These are phyloP conservation scores for Epizoanthus illoricatus DNA, from an alignment of 92 coral and sea anemone species.

Conservation along the genomic window DNA sequence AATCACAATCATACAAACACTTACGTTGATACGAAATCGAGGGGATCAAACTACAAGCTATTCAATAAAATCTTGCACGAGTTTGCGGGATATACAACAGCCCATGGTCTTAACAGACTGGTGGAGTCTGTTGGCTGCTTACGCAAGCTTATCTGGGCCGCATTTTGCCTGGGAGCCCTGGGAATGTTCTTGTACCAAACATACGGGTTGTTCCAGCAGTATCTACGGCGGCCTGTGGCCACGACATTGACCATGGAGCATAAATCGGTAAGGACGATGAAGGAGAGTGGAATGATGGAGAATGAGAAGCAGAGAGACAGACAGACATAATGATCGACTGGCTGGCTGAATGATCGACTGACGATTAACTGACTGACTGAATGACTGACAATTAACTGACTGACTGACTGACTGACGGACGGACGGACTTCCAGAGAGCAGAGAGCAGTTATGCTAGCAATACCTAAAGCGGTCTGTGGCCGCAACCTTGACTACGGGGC, in stretches of 20 bases:
- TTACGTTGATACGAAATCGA: neutral
- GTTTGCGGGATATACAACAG: neutral
- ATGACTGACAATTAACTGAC: too few relatives aligned
- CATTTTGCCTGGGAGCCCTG: constrained; percentile 34
- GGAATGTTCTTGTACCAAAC: constrained; percentile 34
- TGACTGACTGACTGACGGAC: too few relatives aligned
- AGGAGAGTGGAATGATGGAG: neutral
- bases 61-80: neutral
- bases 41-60: neutral
- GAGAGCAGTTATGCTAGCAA: too few relatives aligned
- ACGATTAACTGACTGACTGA: too few relatives aligned
- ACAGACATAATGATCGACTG: too few relatives aligned
- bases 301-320: too few relatives aligned
- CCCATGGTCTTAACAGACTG: constrained; percentile 28
- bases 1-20: neutral
- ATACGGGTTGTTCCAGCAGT: constrained; percentile 19
- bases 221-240: constrained; percentile 19
- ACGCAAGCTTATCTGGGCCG: constrained; percentile 38
- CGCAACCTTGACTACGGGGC: too few relatives aligned
- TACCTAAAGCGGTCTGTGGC: too few relatives aligned
- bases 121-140: constrained; percentile 1
- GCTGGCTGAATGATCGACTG: too few relatives aligned
- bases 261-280: neutral
- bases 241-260: neutral
- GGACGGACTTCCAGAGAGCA: too few relatives aligned